Percentiles rank a stretch among this genome's conserved stretches.
Conservation (phyloP, 2,888 invertebrate species). For the Trissoscelio sp. region DNA sequence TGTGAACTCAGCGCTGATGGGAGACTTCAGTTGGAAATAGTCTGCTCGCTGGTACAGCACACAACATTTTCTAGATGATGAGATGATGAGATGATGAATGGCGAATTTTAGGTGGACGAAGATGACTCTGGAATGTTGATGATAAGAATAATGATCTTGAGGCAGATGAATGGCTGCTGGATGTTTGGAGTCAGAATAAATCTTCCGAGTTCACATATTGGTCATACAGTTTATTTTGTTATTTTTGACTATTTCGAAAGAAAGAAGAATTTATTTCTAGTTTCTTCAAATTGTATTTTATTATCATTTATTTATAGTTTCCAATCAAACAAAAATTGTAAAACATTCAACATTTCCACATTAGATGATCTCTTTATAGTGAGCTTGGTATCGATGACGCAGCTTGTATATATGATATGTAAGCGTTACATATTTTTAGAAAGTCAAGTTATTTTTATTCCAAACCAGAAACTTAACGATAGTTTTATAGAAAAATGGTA, state of each 20-base stretch:
- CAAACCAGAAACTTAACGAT: constrained; percentile 5
- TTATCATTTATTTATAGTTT: no score
- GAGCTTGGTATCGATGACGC: constrained; percentile 33
- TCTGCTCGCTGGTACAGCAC: background rate
- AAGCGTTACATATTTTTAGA: constrained; percentile 34
- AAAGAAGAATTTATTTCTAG: no score
- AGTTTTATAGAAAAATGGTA: background rate
- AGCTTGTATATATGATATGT: constrained; percentile 14
- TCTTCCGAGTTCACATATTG: no score
- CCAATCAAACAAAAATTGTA: no score
- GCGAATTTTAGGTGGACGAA: background rate
- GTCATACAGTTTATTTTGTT: no score
- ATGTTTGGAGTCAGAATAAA: no score
- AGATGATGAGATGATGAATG: constrained; percentile 3
- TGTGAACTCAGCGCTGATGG: background rate
- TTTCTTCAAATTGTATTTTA: no score
- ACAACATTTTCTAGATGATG: no score
- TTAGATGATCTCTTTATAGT: constrained; percentile 16
- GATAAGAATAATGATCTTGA: background rate
- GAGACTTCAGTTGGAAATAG: constrained; percentile 39
- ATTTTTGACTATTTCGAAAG: no score
- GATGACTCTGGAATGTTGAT: background rate
- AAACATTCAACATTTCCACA: no score
- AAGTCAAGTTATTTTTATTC: constrained; percentile 27
- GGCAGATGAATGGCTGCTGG: no score